These are phyloP conservation scores for Pitangus sulphuratus DNA, from an alignment of 2,797 vertebrate species.

Conservation along the genomic window DNA sequence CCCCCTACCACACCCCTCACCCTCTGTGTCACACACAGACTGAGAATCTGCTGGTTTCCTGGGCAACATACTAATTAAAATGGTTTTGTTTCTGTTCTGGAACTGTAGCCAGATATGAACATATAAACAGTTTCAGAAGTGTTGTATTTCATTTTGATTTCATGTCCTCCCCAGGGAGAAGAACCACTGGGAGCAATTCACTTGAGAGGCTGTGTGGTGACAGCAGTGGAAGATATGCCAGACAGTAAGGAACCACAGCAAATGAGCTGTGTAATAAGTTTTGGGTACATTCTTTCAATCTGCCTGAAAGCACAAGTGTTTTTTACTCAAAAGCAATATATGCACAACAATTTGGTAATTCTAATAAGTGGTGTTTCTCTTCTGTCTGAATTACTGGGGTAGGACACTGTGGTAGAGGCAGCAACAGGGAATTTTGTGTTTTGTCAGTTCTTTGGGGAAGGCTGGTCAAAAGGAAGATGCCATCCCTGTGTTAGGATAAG, in stretches of 20 bases:
- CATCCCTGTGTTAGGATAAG: not conserved
- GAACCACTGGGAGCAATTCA: constrained; percentile 90
- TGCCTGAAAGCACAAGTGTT: not conserved
- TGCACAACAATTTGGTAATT: not conserved
- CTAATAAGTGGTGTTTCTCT: not conserved
- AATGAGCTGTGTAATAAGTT: not conserved
- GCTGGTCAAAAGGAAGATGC: not conserved
- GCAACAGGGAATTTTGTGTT: not conserved
- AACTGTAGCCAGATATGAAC: not conserved
- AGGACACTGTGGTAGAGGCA: not conserved
- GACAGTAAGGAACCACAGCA: constrained; percentile 82
- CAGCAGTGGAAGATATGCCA: constrained; percentile 88
- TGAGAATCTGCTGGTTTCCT: not conserved
- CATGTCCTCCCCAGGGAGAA: constrained; percentile 79
- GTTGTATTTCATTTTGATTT: not conserved
- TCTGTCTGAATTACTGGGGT: not conserved
- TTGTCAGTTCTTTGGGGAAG: not conserved
- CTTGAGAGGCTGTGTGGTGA: constrained; percentile 91
- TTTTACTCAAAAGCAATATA: not conserved
- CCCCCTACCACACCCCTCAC: too few relatives aligned
- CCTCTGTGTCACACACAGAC: not conserved
- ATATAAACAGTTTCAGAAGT: not conserved
- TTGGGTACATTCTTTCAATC: not conserved
- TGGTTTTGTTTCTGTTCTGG: not conserved
- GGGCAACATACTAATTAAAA: not conserved